These are phyloP conservation scores for Alouatta palliata DNA, from an alignment of 2,113 vertebrate species.

Conservation along the genomic window DNA sequence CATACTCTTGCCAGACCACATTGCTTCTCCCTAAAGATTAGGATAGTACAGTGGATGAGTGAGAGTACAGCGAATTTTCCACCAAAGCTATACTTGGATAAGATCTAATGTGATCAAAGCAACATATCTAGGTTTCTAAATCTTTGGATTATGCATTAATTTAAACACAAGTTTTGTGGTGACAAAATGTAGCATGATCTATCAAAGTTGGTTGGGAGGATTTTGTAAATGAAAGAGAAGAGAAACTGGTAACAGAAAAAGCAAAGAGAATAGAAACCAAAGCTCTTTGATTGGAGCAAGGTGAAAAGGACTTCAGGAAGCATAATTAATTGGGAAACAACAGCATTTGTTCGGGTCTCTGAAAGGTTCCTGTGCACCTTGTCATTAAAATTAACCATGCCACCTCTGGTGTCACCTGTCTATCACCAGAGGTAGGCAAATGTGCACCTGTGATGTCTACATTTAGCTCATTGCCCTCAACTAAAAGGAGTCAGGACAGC, in stretches of 20 bases:
- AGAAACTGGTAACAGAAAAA: neutral
- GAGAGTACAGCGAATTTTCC: neutral
- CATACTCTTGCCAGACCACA: neutral
- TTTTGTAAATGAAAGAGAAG: constrained; percentile 34
- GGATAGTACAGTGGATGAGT: accelerated
- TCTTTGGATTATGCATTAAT: constrained; percentile 31
- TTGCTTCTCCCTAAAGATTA: neutral
- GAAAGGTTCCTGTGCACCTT: neutral
- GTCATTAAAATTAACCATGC: neutral
- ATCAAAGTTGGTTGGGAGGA: constrained; percentile 49
- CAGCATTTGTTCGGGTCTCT: neutral
- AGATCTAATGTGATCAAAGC: constrained; percentile 44
- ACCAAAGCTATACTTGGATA: neutral
- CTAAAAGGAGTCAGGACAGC: neutral
- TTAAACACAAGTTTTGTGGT: constrained; percentile 55
- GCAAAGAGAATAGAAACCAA: neutral
- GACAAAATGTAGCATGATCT: constrained; percentile 44
- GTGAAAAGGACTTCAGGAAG: neutral
- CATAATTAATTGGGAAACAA: accelerated
- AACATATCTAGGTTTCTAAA: constrained; percentile 34
- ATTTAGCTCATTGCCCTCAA: neutral
- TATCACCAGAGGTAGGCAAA: neutral
- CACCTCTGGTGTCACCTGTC: neutral
- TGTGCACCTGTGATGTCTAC: neutral
- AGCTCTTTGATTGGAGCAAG: neutral